phyloP scores from a whole-genome alignment of 2,888 invertebrate species.

The Gryllus longicercus region DNA sequence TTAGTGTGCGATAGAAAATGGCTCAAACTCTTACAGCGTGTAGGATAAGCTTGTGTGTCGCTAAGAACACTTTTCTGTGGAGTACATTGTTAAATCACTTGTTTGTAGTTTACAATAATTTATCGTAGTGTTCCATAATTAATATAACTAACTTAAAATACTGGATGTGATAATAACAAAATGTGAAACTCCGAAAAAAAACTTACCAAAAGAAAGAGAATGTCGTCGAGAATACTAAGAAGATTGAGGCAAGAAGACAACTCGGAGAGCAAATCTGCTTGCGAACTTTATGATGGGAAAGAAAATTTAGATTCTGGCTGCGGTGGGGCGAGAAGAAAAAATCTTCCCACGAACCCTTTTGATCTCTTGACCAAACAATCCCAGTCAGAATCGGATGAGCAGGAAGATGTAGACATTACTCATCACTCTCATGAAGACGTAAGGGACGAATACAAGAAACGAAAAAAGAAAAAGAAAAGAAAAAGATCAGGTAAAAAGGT shows the following conservation, averaged over 20 bases:
- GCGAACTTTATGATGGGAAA: background rate
- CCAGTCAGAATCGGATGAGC: background rate
- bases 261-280: background rate
- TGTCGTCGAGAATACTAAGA: background rate
- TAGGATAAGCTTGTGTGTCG: too few species aligned
- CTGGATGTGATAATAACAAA: too few species aligned
- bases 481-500: background rate
- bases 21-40: too few species aligned
- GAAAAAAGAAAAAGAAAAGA: conserved; percentile 5
- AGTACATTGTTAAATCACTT: too few species aligned
- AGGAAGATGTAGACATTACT: background rate
- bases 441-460: background rate
- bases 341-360: background rate
- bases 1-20: too few species aligned
- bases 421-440: background rate
- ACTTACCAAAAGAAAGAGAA: background rate
- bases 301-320: background rate
- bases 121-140: too few species aligned
- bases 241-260: background rate
- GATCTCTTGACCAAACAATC: background rate
- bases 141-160: too few species aligned
- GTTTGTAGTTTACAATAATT: too few species aligned
- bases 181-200: too few species aligned
- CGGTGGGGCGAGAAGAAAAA: background rate
- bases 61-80: too few species aligned